A percentile compares a stretch with the other conserved stretches of the same genome.
phyloP scores from a whole-genome alignment of 2,113 vertebrate species.

The Corythaixoides concolor region DNA sequence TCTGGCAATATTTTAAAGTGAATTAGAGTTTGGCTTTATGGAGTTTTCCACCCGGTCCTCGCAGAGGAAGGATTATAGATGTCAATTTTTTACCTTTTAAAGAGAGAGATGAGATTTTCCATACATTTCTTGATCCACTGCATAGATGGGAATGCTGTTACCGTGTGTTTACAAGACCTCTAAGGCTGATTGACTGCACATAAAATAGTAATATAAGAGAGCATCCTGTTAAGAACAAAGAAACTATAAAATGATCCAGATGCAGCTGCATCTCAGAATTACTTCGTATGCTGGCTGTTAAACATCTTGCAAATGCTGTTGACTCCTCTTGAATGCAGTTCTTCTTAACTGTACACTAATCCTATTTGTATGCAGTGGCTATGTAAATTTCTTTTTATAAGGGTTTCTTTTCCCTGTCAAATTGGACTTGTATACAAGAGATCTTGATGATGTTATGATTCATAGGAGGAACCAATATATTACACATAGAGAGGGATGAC shows the following conservation, averaged over 20 bases:
- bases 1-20: neutral
- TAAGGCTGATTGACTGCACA: slow-evolving; percentile 27
- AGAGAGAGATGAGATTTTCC: neutral
- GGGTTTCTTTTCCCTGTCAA: neutral
- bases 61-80: neutral
- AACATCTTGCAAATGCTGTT: slow-evolving; percentile 36
- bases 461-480: neutral
- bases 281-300: slow-evolving; percentile 8
- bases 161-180: neutral
- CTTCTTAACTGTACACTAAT: slow-evolving; percentile 5
- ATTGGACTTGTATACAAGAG: neutral
- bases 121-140: neutral
- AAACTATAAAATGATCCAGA: slow-evolving; percentile 35
- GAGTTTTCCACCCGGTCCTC: neutral
- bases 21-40: neutral
- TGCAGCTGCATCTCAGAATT: slow-evolving; percentile 44
- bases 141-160: neutral
- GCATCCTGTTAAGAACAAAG: slow-evolving; percentile 42
- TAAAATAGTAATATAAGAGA: slow-evolving; percentile 20
- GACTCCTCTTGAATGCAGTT: slow-evolving; percentile 25
- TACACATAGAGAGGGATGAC: neutral
- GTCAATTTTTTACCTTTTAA: neutral
- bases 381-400: slow-evolving; percentile 29
- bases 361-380: slow-evolving; percentile 23
- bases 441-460: neutral